Evolutionary conservation across 2,797 vertebrate species (phyloP).

Genomic region (Aphelocoma californica): DNA sequence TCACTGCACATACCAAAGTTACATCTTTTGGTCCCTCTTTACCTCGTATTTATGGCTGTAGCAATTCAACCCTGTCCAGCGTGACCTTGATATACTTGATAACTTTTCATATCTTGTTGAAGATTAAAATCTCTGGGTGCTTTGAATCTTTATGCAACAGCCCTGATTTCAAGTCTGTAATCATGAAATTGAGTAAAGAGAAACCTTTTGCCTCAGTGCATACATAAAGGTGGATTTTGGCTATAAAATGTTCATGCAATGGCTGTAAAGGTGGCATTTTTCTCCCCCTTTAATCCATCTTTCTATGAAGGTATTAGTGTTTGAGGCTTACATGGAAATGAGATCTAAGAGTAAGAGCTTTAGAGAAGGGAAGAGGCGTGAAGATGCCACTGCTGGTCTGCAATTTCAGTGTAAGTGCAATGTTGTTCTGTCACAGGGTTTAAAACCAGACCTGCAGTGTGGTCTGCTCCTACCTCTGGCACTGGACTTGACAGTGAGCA

Average conservation of each 20-base stretch:
- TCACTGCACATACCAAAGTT: neutral
- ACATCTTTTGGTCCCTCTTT: neutral
- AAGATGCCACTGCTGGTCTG: fast-evolving
- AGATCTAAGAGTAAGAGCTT: neutral
- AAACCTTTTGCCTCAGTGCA: neutral
- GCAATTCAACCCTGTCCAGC: neutral
- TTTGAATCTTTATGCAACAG: neutral
- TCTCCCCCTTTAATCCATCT: fast-evolving
- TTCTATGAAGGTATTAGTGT: fast-evolving
- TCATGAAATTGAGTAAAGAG: neutral
- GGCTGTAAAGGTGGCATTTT: neutral
- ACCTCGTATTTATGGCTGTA: neutral
- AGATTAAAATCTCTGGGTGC: neutral
- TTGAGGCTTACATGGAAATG: neutral
- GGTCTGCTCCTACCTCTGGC: neutral
- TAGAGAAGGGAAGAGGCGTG: neutral
- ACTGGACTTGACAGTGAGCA: no score
- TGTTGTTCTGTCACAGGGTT: fast-evolving
- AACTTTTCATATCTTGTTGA: neutral
- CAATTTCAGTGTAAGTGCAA: neutral
- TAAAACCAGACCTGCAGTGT: neutral
- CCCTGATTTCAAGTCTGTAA: neutral
- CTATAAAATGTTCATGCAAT: fast-evolving
- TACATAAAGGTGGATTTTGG: neutral
- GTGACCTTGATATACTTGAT: neutral